A percentile compares a stretch with the other conserved stretches of the same genome.
phyloP scores from a whole-genome alignment of 2,113 vertebrate species.

The Sitta europaea region DNA sequence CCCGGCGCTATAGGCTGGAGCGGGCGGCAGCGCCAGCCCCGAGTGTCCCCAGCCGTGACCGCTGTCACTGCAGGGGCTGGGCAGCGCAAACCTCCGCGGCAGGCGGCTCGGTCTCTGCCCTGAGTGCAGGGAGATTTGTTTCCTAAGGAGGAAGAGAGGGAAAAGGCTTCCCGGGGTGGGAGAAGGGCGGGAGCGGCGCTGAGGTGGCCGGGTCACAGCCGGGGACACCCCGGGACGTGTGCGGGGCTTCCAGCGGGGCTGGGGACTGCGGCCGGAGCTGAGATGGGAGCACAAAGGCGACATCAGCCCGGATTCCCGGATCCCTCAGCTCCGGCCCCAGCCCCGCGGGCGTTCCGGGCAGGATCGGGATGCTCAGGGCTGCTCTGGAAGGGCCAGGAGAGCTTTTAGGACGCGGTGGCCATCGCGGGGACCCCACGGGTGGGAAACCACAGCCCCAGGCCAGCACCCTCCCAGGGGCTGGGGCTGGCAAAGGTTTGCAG shows the following conservation, averaged over 20 bases:
- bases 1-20: not conserved
- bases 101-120: not conserved
- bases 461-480: not conserved
- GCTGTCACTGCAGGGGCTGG: not conserved
- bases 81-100: rapidly evolving
- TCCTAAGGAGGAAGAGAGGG: not conserved
- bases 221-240: not conserved
- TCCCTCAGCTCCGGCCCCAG: not conserved
- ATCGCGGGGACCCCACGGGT: rapidly evolving
- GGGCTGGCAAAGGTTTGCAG: not conserved
- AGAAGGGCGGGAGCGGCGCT: not conserved
- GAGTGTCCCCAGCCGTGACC: rapidly evolving
- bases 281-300: rapidly evolving
- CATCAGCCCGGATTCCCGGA: too few relatives aligned
- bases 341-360: rapidly evolving
- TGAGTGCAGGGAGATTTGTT: rapidly evolving
- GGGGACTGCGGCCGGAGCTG: rapidly evolving
- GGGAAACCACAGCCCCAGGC: not conserved
- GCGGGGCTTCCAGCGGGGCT: not conserved
- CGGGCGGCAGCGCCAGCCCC: too few relatives aligned
- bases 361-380: not conserved
- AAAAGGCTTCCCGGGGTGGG: rapidly evolving
- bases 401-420: rapidly evolving
- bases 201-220: not conserved
- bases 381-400: not conserved